Percentiles rank a stretch among this genome's conserved stretches.
These are phyloP conservation scores for Hedychridium roseum DNA, from an alignment of 2,888 invertebrate species.

Conservation along the genomic window DNA sequence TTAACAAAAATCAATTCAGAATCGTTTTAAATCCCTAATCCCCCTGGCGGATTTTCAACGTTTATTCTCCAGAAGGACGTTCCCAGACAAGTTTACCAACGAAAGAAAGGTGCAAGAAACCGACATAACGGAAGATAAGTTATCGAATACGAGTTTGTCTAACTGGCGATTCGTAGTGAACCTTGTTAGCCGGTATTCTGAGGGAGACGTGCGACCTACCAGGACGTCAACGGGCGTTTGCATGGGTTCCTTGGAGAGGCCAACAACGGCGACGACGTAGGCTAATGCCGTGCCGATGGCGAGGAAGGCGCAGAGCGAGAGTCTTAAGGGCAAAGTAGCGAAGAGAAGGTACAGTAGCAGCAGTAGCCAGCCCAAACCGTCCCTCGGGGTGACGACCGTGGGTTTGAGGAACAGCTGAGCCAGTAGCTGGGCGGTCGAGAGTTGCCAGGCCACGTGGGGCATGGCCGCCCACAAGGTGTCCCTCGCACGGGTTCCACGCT, in stretches of 20 bases:
- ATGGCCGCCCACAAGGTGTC: constrained; percentile 67
- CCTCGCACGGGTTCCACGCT: constrained; percentile 49
- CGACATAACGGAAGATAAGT: too few species aligned
- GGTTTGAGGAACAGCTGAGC: constrained; percentile 71
- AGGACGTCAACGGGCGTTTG: constrained; percentile 63
- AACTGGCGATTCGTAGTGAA: too few species aligned
- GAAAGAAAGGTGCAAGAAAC: too few species aligned
- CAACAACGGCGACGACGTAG: constrained; percentile 70
- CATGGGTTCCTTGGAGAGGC: constrained; percentile 64
- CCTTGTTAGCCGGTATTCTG: too few species aligned
- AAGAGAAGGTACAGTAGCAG: constrained; percentile 77
- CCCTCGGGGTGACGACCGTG: constrained; percentile 69
- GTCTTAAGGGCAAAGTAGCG: constrained; percentile 75
- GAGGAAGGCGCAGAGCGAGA: constrained; percentile 71
- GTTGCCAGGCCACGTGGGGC: constrained; percentile 73
- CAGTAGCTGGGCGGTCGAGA: constrained; percentile 71
- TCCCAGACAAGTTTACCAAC: too few species aligned
- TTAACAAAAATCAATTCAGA: too few species aligned
- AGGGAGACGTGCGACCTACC: constrained; percentile 39
- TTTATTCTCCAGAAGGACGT: too few species aligned
- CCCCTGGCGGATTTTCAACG: too few species aligned
- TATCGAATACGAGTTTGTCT: too few species aligned
- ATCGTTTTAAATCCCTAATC: too few species aligned
- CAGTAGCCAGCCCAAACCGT: constrained; percentile 77
- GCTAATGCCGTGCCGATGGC: constrained; percentile 70